phyloP scores from a whole-genome alignment of 1,140 invertebrate species.

The Archivesica marissinica region DNA sequence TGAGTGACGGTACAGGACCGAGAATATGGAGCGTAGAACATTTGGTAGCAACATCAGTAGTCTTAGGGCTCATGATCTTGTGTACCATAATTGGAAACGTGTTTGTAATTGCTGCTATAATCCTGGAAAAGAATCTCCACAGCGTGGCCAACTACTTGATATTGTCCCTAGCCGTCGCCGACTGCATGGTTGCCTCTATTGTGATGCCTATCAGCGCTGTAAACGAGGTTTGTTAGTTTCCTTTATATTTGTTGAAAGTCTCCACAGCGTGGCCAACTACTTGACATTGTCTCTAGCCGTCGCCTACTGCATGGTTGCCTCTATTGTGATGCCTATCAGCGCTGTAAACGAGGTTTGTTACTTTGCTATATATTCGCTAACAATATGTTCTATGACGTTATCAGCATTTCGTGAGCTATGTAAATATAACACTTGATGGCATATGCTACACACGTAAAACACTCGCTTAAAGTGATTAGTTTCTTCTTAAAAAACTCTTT shows the following conservation, averaged over 20 bases:
- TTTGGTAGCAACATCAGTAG: slow-evolving; percentile 37
- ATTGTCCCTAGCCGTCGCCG: slow-evolving; percentile 97
- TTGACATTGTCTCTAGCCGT: slow-evolving; percentile 97
- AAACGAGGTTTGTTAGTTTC: slow-evolving; percentile 89
- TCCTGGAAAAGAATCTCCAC: slow-evolving; percentile 93
- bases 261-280: slow-evolving; percentile 95
- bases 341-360: slow-evolving; percentile 85
- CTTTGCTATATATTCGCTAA: no score
- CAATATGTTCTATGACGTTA: no score
- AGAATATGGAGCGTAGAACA: slow-evolving; percentile 62
- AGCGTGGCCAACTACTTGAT: slow-evolving; percentile 97
- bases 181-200: slow-evolving; percentile 94
- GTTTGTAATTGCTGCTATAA: slow-evolving; percentile 96
- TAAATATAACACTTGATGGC: no score
- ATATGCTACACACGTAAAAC: no score
- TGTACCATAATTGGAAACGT: slow-evolving; percentile 90
- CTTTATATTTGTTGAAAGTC: slow-evolving; percentile 93
- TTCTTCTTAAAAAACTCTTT: no score
- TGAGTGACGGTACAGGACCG: slow-evolving; percentile 29
- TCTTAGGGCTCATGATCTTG: slow-evolving; percentile 83
- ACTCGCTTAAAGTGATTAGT: no score
- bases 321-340: slow-evolving; percentile 85
- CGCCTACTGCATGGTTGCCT: slow-evolving; percentile 97
- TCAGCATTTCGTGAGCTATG: no score
- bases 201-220: slow-evolving; percentile 85